Evolutionary conservation across 2,113 vertebrate genomes (phyloP), one percentile per base, ranked within the genome.

Genomic region (Amazona guildingii): DNA sequence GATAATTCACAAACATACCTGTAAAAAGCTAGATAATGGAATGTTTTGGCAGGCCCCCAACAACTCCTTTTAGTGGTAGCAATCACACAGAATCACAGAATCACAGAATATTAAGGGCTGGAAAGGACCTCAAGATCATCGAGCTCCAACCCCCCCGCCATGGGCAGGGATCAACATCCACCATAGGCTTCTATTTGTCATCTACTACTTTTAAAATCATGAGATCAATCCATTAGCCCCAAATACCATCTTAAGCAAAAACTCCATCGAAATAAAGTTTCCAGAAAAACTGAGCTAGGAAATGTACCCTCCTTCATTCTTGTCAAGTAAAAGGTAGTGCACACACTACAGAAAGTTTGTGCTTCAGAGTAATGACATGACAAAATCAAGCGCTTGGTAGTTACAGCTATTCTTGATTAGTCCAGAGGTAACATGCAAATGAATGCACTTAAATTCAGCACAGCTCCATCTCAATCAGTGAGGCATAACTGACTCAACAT

Each of bases 1-100:
- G 44, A 87, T 54, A 90, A 91, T 49, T 85, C 70, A 91, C n/a
- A 94, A 95, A 85, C 82, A 88, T 68, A 95, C 72, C 75, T 90
- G 85, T 41, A 91, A 88, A 89, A 83, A 73, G 35, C 15, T 17
- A 83, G 67, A 77, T 79, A 90, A 82, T 37, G 17, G 23, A 82
- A 52, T 19, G n/a, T 18, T 91, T 73, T 95, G 91, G 84, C 86
- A 88, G 64, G 31, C 5, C 11, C 13, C 13, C 83, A 91, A 64
- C 8, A 67, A 78, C 63, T 70, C 33, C 29, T 78, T 88, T 81
- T 75, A 83, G 57, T 68, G n/a, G 64, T 48, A 84, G 52, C 27
- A 55, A 64, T 35, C n/a, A n/a, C n/a, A n/a, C n/a, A n/a, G n/a
- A n/a, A n/a, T n/a, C n/a, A n/a, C n/a, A n/a, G n/a, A n/a, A n/a